Base-by-base conservation (phyloP, 2,797 vertebrate species). In the Thalassophryne amazonica region DNA sequence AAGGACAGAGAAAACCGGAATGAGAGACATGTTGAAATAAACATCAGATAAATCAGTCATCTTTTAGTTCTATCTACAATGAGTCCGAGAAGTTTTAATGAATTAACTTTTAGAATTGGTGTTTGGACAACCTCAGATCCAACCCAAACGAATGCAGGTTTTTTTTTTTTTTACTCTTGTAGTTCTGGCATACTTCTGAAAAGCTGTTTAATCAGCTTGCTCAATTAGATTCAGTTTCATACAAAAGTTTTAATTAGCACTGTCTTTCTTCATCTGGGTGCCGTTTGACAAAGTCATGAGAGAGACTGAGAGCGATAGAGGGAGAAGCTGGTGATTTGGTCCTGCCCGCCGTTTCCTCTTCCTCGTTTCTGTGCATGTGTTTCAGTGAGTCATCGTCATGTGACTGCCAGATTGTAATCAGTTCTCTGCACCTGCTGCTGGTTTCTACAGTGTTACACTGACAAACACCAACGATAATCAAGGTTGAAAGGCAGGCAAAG, bases 241-340 rank as follows among this genome's bases (percentile, higher is more conserved):
- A 73, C 69, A 82, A 73, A 85, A 69, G 70, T 81, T 83, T 85
- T 84, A 85, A 85, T 87, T 85, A 84, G 53, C 10, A n/a, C 50
- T 46, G 45, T 73, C 81, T 70, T 71, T 66, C 57, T 61, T 76
- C 67, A 84, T 81, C 69, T 60, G 33, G n/a, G 31, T 29, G 57
- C 51, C 75, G 77, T 82, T 80, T 76, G 76, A 80, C 80, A 73
- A 80, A 79, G 76, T 58, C 59, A 60, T 33, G 47, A 59, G 58
- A 70, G 59, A 78, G 80, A 85, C 73, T 2, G 51, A 18, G 43
- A 3, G 18, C 46, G 74, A 78, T 69, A 70, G 46, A 59, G 50
- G 30, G 49, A 20, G 40, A 16, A 36, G 60, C 68, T 32, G 69
- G 62, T 49, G 65, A 78, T 60, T 58, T 22, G 49, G 55, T 41